These are phyloP conservation scores for Sinocyclocheilus maitianheensis DNA, from an alignment of 2,113 vertebrate genomes.

Conservation along the genomic window DNA sequence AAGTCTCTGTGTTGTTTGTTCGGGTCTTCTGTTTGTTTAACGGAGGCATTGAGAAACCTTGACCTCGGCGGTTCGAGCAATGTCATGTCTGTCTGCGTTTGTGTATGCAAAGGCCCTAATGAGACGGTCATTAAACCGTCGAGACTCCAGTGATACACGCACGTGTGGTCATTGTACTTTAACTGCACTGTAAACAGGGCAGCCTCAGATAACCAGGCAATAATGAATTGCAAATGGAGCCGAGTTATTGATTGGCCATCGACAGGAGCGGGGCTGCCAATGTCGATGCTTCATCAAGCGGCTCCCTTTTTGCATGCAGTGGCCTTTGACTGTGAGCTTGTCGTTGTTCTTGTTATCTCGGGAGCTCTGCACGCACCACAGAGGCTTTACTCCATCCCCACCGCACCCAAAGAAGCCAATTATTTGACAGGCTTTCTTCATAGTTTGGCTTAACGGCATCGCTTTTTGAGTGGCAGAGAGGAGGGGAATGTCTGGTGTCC, in stretches of 20 bases:
- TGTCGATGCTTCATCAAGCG: slow-evolving; percentile 78
- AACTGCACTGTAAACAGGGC: slow-evolving; percentile 77
- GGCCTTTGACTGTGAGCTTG: slow-evolving; percentile 82
- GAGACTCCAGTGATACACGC: slow-evolving; percentile 5
- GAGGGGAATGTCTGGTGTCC: slow-evolving; percentile 52
- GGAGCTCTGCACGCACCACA: slow-evolving; percentile 66
- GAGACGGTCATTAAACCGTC: slow-evolving; percentile 39
- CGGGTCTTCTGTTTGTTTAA: background rate
- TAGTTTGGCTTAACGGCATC: slow-evolving; percentile 78
- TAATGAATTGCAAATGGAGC: slow-evolving; percentile 85
- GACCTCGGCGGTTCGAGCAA: slow-evolving; percentile 56
- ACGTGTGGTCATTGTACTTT: slow-evolving; percentile 57
- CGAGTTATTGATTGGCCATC: slow-evolving; percentile 79
- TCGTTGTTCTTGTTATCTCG: slow-evolving; percentile 80
- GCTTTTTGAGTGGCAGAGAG: slow-evolving; percentile 72
- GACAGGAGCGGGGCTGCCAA: slow-evolving; percentile 70
- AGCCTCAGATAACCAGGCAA: slow-evolving; percentile 78
- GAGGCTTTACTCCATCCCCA: slow-evolving; percentile 59
- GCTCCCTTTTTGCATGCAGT: slow-evolving; percentile 71
- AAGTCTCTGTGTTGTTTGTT: slow-evolving; percentile 48
- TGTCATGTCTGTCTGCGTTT: slow-evolving; percentile 50
- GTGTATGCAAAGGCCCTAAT: slow-evolving; percentile 55
- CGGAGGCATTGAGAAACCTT: slow-evolving; percentile 62
- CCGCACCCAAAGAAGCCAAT: slow-evolving; percentile 71
- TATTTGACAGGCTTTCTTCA: slow-evolving; percentile 79